Percentiles rank a stretch among this genome's conserved stretches.
Conservation (phyloP, 2,888 invertebrate genomes). For the Crematogaster levior region DNA sequence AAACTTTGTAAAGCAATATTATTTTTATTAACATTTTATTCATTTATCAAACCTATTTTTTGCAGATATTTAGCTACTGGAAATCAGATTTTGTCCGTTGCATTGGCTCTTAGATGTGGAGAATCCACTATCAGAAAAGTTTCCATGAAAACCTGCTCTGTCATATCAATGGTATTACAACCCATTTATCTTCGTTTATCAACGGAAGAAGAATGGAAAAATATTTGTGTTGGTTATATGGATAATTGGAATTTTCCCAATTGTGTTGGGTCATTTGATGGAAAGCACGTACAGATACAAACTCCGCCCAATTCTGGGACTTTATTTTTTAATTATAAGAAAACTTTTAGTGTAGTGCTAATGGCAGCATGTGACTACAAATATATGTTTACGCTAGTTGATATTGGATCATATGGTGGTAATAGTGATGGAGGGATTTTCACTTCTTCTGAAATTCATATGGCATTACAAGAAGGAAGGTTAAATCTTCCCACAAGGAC, state of each 20-base stretch:
- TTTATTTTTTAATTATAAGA: too few relatives aligned
- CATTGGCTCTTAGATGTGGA: background rate
- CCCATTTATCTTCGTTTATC: background rate
- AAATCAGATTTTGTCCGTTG: background rate
- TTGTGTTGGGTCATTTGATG: background rate
- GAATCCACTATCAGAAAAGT: conserved; percentile 12
- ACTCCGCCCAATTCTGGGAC: too few relatives aligned
- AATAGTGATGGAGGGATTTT: conserved; percentile 53
- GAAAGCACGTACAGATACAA: too few relatives aligned
- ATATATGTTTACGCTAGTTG: conserved; percentile 14
- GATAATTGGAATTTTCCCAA: conserved; percentile 28
- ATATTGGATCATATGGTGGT: conserved; percentile 31
- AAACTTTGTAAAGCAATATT: too few relatives aligned
- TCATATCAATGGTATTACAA: background rate
- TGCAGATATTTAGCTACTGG: conserved; percentile 1
- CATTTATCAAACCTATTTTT: too few relatives aligned
- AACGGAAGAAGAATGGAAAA: conserved; percentile 30
- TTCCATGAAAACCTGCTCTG: conserved; percentile 25
- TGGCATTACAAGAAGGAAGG: conserved; percentile 8
- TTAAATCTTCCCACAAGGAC: conserved; percentile 43
- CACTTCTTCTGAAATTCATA: conserved; percentile 11
- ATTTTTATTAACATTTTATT: too few relatives aligned
- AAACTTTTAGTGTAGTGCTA: too few relatives aligned
- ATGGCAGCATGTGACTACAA: too few relatives aligned
- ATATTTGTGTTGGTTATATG: conserved; percentile 15